Conservation (phyloP, 2,113 vertebrate species). For the Corythornis madagascariensis region DNA sequence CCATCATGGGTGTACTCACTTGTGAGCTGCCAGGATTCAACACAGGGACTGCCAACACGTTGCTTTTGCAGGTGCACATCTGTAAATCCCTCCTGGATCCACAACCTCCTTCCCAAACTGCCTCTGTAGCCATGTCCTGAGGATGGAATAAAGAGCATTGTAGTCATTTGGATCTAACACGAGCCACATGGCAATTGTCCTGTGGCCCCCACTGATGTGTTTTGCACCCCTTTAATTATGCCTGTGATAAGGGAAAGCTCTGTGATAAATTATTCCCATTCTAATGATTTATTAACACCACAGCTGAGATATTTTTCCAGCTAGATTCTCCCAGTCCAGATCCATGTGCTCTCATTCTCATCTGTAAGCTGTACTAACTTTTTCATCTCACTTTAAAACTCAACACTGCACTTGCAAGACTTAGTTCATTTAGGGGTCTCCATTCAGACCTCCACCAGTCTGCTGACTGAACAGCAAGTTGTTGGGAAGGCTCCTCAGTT, state of each 20-base stretch:
- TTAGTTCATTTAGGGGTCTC: neutral
- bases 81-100: neutral
- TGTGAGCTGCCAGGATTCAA: neutral
- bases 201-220: neutral
- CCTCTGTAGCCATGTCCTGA: neutral
- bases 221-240: neutral
- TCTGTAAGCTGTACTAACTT: neutral
- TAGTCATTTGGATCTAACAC: neutral
- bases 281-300: neutral
- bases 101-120: neutral
- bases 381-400: neutral
- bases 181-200: neutral
- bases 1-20: neutral
- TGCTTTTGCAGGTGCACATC: neutral
- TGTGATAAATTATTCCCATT: neutral
- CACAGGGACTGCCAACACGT: neutral
- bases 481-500: neutral
- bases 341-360: fast-evolving
- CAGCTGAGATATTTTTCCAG: neutral
- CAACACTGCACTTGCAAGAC: neutral
- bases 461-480: neutral
- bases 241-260: neutral
- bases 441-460: neutral
- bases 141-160: neutral
- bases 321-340: neutral